Evolutionary conservation across 2,888 invertebrate genomes (phyloP).

Genomic region (Drosophila colorata): DNA sequence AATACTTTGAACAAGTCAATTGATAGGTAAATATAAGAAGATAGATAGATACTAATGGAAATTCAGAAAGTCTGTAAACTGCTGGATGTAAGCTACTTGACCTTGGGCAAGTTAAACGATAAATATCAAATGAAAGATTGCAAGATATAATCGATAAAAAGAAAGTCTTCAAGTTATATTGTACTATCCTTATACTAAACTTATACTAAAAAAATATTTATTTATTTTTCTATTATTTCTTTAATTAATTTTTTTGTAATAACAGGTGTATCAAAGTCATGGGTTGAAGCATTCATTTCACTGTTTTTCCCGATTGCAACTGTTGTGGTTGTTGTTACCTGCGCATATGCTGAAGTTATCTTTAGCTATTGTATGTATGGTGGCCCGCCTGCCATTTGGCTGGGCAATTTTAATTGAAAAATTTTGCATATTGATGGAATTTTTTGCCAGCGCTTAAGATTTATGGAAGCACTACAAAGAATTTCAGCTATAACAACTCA

Average conservation of each 20-base stretch:
- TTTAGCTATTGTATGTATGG: conserved; percentile 58
- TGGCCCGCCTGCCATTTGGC: conserved; percentile 59
- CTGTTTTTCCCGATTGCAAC: not conserved
- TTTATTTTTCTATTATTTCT: not conserved
- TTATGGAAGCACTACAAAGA: conserved; percentile 48
- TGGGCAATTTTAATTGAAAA: conserved; percentile 85
- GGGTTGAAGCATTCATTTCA: too few relatives aligned
- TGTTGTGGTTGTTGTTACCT: conserved; percentile 48
- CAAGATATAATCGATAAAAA: too few relatives aligned
- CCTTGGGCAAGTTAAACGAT: too few relatives aligned
- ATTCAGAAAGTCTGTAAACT: too few relatives aligned
- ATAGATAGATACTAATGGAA: too few relatives aligned
- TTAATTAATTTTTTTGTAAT: not conserved
- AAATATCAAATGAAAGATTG: too few relatives aligned
- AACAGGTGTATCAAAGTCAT: conserved; percentile 22
- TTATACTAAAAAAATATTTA: too few relatives aligned
- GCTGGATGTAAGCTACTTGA: too few relatives aligned
- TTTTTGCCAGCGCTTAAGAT: conserved; percentile 63
- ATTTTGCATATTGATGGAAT: conserved; percentile 85
- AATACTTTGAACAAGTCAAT: too few relatives aligned
- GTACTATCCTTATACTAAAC: too few relatives aligned
- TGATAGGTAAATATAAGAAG: too few relatives aligned
- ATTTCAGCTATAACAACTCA: conserved; percentile 47
- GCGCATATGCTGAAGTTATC: conserved; percentile 75
- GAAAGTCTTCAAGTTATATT: too few relatives aligned